Evolutionary conservation across 2,113 vertebrate genomes (phyloP), one percentile per base, ranked within the genome.

Genomic region (Larimichthys polyactis): DNA sequence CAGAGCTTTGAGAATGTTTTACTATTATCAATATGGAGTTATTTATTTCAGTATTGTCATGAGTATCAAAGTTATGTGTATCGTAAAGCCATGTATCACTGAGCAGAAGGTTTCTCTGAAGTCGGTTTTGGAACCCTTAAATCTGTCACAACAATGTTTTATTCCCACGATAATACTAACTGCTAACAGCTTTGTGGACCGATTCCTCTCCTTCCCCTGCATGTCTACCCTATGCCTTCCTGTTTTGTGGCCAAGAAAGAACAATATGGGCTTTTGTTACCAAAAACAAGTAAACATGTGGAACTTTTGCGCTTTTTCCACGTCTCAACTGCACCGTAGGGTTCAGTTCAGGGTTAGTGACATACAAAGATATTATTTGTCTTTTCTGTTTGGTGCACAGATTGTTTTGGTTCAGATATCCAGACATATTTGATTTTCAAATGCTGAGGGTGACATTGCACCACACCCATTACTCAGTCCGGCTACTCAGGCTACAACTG

Each of bases 21-120:
- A 71, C 67, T 78, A 7, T 79, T 55, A 55, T 85, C 73, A 74
- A 55, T 17, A 59, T 88, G 71, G 57, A 70, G 69, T 80, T 89
- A 92, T 90, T 89, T 91, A 86, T 88, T 93, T 89, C 84, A 91
- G 90, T 93, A 80, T 92, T 91, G 82, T 57, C 32, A 29, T 71
- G 51, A 40, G 17, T 74, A 29, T 67, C n/a, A 57, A n/a, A 71
- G 63, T 43, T 49, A 32, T 72, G 46, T 68, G 11, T 85, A 51
- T 78, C 15, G 19, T 79, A 70, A 84, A 90, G 66, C 75, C 81
- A 78, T 80, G 81, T 80, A 16, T 83, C 54, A 81, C 57, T 44
- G 79, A 83, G 72, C 57, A 66, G 71, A 49, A 20, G n/a, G 48
- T 69, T 27, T 82, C 60, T 59, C 11, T 48, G 16, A 32, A 51